Evolutionary conservation across 2,797 vertebrate genomes (phyloP), one percentile per base, ranked within the genome.

Genomic region (Furcifer pardalis): DNA sequence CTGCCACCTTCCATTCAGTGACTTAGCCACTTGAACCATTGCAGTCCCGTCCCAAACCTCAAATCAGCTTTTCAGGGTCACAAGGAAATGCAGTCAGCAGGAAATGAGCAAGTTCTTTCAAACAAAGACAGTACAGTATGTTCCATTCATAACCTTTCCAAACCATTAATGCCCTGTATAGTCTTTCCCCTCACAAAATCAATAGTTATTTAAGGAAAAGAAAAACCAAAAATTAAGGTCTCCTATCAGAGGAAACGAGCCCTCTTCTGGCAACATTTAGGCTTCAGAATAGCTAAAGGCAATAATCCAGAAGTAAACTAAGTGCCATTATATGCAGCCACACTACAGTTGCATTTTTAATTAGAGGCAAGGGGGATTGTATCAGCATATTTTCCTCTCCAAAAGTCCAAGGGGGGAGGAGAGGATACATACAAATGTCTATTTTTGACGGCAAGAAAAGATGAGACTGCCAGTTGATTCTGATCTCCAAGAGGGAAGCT

Each of bases 401-500:
- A 9, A 44, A 82, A 60, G 83, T 49, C 44, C 86, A 65, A 65
- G 88, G 49, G 1, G 7, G 79, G 68, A 44, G 1, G 68, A 44
- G 1, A 59, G 78, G 90, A 89, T 86, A 27, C 3, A 68, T 89
- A 69, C 74, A 77, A 84, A 81, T 63, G 77, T 21, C 83, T 5
- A 1, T 84, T 56, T 91, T 66, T 30, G 71, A 77, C 83, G 82
- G 46, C 0, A 0, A 92, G 52, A 72, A 84, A 81, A 68, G 83
- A 89, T 52, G 86, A 86, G 86, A 89, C 10, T 86, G 86, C 77
- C 86, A 65, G 40, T 77, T 90, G 80, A 79, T 81, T 86, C 78
- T 87, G 85, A 85, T 66, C 84, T 86, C 79, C 81, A 89, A 83
- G 88, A 92, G 85, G 90, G 90, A 91, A 12, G 88, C 90, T 93